phyloP scores from a whole-genome alignment of 2,888 invertebrate species.

The Chaitophorus viminalis region DNA sequence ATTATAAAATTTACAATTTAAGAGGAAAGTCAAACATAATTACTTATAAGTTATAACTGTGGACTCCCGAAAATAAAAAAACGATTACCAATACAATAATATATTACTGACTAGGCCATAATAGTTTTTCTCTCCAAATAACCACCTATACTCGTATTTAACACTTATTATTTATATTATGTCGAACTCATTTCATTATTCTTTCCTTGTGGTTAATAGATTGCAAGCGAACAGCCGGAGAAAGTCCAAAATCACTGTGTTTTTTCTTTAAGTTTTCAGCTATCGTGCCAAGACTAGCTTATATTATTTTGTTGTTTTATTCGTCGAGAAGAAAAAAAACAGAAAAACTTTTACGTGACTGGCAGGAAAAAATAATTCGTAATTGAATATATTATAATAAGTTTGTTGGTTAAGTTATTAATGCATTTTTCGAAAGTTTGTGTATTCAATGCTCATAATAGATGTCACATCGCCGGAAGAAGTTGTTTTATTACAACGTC shows the following conservation, averaged over 20 bases:
- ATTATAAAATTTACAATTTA: background rate
- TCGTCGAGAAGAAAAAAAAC: conserved; percentile 19
- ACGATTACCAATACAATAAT: conserved; percentile 8
- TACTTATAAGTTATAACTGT: background rate
- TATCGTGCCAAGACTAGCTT: conserved; percentile 52
- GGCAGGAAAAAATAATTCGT: conserved; percentile 50
- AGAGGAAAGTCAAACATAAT: background rate
- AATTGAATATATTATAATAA: conserved; percentile 61
- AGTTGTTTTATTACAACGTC: conserved; percentile 55
- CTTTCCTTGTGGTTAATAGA: conserved; percentile 7
- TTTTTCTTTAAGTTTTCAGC: conserved; percentile 46
- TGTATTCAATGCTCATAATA: conserved; percentile 57
- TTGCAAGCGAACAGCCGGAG: background rate
- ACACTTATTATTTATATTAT: conserved; percentile 44
- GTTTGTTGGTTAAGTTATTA: conserved; percentile 60
- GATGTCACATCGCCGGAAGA: conserved; percentile 58
- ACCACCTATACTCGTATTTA: background rate
- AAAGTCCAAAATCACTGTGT: conserved; percentile 24
- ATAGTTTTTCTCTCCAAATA: background rate
- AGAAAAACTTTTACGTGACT: conserved; percentile 51
- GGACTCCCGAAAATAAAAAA: background rate
- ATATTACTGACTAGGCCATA: background rate
- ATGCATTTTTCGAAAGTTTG: conserved; percentile 53
- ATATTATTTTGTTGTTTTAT: conserved; percentile 55
- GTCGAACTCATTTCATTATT: conserved; percentile 12